Conservation (phyloP, 2,888 invertebrate genomes). For the Drosophila nigricruria region DNA sequence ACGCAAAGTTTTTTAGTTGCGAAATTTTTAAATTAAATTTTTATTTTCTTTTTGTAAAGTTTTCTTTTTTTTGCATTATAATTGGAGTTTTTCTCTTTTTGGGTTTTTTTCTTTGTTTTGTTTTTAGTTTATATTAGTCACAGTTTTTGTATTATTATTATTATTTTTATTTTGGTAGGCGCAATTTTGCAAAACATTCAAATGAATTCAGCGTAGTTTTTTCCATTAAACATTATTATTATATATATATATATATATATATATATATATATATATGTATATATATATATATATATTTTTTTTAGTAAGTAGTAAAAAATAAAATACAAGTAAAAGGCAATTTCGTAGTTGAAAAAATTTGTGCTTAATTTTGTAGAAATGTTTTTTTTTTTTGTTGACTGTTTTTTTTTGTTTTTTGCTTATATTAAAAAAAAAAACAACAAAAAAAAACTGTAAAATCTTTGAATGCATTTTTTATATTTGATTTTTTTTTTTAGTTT, state of each 20-base stretch:
- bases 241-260: neutral
- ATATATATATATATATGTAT: neutral
- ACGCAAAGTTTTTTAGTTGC: slow-evolving; percentile 28
- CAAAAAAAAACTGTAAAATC: slow-evolving; percentile 50
- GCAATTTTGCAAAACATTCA: slow-evolving; percentile 65
- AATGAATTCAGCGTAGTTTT: slow-evolving; percentile 63
- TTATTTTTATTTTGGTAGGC: slow-evolving; percentile 56
- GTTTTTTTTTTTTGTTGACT: slow-evolving; percentile 51
- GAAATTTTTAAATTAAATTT: slow-evolving; percentile 30
- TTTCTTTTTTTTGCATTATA: slow-evolving; percentile 32
- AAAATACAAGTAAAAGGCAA: slow-evolving; percentile 77
- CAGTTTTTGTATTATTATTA: slow-evolving; percentile 50
- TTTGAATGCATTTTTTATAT: slow-evolving; percentile 25
- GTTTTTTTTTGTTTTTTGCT: slow-evolving; percentile 44
- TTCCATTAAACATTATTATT: slow-evolving; percentile 29
- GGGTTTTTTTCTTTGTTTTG: slow-evolving; percentile 22
- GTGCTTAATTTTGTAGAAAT: slow-evolving; percentile 75
- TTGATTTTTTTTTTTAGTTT: slow-evolving; percentile 19
- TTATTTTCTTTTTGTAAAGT: slow-evolving; percentile 11
- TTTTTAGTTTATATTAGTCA: slow-evolving; percentile 67
- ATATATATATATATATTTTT: slow-evolving; percentile 11
- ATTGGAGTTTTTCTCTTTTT: slow-evolving; percentile 62
- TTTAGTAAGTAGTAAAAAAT: slow-evolving; percentile 67
- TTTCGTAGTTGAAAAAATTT: slow-evolving; percentile 75
- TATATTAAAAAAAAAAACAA: slow-evolving; percentile 29